Percentiles rank a stretch among this genome's conserved stretches.
phyloP scores from a whole-genome alignment of 2,113 vertebrate genomes.

The Acinonyx jubatus region DNA sequence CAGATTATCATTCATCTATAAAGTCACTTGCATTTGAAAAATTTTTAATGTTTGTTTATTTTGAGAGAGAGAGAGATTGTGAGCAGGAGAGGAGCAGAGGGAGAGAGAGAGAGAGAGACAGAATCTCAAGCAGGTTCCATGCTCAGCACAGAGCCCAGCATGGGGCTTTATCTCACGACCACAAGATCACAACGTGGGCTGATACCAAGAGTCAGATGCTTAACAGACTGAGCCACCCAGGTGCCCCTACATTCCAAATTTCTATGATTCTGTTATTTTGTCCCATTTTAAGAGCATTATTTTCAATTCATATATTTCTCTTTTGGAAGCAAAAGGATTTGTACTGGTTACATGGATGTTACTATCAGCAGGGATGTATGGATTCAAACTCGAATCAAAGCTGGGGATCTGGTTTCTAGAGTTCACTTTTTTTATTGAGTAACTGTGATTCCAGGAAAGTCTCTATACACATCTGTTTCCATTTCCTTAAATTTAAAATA shows the following conservation, averaged over 20 bases:
- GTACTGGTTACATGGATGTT: not conserved
- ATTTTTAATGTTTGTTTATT: not conserved
- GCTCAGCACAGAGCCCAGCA: no score
- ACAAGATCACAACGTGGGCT: no score
- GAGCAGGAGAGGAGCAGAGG: no score
- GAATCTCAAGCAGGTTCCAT: no score
- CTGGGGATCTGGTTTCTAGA: not conserved
- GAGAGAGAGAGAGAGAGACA: no score
- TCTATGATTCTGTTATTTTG: not conserved
- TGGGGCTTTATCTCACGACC: no score
- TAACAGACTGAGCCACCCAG: no score
- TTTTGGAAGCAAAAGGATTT: slow-evolving; percentile 2
- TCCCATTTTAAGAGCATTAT: not conserved
- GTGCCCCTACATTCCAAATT: not conserved
- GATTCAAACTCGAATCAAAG: slow-evolving; percentile 2
- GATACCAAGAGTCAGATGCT: no score
- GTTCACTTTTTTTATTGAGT: not conserved
- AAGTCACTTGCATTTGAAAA: not conserved
- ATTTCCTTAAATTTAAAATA: slow-evolving; percentile 12
- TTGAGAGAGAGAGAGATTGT: no score
- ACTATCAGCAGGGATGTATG: not conserved
- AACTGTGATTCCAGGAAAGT: not conserved
- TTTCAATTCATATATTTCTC: slow-evolving; percentile 1
- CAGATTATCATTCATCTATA: not conserved
- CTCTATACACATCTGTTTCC: not conserved